Evolutionary conservation across 2,113 vertebrate genomes (phyloP).

Genomic region (Chaenocephalus aceratus): DNA sequence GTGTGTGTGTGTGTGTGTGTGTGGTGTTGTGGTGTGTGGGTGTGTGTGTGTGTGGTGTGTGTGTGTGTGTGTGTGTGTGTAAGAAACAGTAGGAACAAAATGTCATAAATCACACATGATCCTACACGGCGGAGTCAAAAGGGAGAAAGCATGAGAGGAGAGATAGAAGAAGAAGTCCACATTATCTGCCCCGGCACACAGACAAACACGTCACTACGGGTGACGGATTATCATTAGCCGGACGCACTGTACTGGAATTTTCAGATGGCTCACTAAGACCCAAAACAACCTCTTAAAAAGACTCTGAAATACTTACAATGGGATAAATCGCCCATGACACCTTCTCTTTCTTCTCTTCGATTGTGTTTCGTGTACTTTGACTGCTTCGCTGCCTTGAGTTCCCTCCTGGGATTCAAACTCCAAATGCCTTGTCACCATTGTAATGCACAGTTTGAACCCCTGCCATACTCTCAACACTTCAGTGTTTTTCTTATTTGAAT

Average conservation of each 20-base stretch:
- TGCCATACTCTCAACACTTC: conserved; percentile 1
- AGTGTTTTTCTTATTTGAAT: conserved; percentile 24
- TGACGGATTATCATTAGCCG: conserved; percentile 79
- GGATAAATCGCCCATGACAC: conserved; percentile 67
- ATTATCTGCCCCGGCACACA: conserved; percentile 66
- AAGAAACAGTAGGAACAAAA: conserved; percentile 72
- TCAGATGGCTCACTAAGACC: conserved; percentile 66
- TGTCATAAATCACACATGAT: conserved; percentile 82
- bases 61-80: conserved; percentile 39
- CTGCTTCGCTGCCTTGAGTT: conserved; percentile 36
- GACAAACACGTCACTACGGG: conserved; percentile 69
- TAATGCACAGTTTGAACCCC: conserved; percentile 20
- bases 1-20: conserved; percentile 35
- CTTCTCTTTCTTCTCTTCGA: conserved; percentile 45
- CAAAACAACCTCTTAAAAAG: conserved; percentile 61
- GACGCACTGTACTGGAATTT: conserved; percentile 65
- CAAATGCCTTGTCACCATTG: conserved; percentile 18
- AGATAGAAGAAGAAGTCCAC: conserved; percentile 49
- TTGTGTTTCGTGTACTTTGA: conserved; percentile 39
- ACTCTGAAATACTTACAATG: conserved; percentile 64
- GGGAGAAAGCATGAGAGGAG: conserved; percentile 50
- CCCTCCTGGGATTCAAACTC: conserved; percentile 39
- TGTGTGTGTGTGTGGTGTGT: conserved; percentile 35
- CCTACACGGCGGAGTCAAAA: conserved; percentile 66
- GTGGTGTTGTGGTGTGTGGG: conserved; percentile 35